phyloP scores from a whole-genome alignment of 2,113 vertebrate species.

The Romanogobio albipinnatus region DNA sequence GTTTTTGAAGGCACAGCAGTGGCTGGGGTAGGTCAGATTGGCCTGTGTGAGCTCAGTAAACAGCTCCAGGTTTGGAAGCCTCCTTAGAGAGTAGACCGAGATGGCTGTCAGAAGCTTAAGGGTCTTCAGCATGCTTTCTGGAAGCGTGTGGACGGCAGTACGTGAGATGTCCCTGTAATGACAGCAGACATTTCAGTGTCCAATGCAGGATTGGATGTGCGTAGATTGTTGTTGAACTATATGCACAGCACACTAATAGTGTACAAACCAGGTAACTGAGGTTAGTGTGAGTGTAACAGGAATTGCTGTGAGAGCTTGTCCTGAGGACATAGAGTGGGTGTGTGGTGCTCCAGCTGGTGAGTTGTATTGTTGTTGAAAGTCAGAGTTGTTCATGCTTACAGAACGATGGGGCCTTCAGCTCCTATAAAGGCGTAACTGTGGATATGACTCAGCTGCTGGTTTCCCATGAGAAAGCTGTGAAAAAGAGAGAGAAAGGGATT shows the following conservation, averaged over 20 bases:
- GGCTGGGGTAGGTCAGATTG: slow-evolving; percentile 92
- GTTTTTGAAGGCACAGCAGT: slow-evolving; percentile 91
- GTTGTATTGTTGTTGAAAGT: slow-evolving; percentile 48
- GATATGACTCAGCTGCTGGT: slow-evolving; percentile 85
- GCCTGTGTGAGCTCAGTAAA: slow-evolving; percentile 83
- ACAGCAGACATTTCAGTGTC: slow-evolving; percentile 16
- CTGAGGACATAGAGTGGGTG: slow-evolving; percentile 37
- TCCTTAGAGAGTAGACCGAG: slow-evolving; percentile 83
- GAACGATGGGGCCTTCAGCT: slow-evolving; percentile 83
- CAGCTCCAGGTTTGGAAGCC: slow-evolving; percentile 83
- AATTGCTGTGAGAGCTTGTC: slow-evolving; percentile 19
- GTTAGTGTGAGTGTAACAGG: slow-evolving; percentile 2
- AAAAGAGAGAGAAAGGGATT: slow-evolving; percentile 11
- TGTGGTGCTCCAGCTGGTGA: slow-evolving; percentile 59
- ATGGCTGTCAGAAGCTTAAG: slow-evolving; percentile 84
- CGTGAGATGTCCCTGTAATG: slow-evolving; percentile 87
- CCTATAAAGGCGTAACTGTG: slow-evolving; percentile 86
- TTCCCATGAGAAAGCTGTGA: slow-evolving; percentile 86
- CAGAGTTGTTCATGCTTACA: slow-evolving; percentile 83
- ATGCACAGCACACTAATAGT: no score
- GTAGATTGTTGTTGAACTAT: not conserved
- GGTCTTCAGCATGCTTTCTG: slow-evolving; percentile 80
- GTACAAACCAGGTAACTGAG: slow-evolving; percentile 4
- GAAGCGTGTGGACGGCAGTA: slow-evolving; percentile 85
- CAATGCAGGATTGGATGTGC: not conserved